Evolutionary conservation across 2,888 invertebrate species (phyloP).

Genomic region (Drosophila kambysellisi): DNA sequence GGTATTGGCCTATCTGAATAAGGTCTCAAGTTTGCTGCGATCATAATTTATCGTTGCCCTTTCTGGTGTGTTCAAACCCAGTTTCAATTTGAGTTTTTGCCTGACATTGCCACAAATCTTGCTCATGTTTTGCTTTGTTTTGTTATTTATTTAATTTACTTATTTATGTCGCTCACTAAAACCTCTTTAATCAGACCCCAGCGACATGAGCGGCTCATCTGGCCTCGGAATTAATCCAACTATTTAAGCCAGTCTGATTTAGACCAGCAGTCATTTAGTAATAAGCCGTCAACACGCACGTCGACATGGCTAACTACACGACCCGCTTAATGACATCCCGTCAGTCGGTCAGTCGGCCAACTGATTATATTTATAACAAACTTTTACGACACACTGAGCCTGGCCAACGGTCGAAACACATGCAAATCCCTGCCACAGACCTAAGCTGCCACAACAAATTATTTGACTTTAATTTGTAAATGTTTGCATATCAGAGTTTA

Average conservation of each 20-base stretch:
- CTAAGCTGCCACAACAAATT: constrained; percentile 19
- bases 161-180: constrained; percentile 74
- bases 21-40: constrained; percentile 71
- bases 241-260: constrained; percentile 45
- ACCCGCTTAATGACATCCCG: constrained; percentile 58
- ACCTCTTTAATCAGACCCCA: constrained; percentile 71
- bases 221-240: constrained; percentile 55
- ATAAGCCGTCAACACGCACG: constrained; percentile 60
- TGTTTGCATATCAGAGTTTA: constrained; percentile 29
- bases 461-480: constrained; percentile 28
- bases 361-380: constrained; percentile 68
- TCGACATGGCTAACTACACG: constrained; percentile 38
- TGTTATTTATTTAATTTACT: constrained; percentile 73
- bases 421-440: constrained; percentile 37
- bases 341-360: constrained; percentile 43
- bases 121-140: constrained; percentile 46
- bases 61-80: constrained; percentile 30
- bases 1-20: constrained; percentile 15
- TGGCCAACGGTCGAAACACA: constrained; percentile 45
- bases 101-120: constrained; percentile 55
- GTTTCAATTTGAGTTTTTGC: constrained; percentile 74
- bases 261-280: constrained; percentile 32
- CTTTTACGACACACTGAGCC: constrained; percentile 69
- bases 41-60: constrained; percentile 70
- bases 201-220: constrained; percentile 57